Base-by-base conservation (phyloP, 2,797 vertebrate species). In the Esox lucius region DNA sequence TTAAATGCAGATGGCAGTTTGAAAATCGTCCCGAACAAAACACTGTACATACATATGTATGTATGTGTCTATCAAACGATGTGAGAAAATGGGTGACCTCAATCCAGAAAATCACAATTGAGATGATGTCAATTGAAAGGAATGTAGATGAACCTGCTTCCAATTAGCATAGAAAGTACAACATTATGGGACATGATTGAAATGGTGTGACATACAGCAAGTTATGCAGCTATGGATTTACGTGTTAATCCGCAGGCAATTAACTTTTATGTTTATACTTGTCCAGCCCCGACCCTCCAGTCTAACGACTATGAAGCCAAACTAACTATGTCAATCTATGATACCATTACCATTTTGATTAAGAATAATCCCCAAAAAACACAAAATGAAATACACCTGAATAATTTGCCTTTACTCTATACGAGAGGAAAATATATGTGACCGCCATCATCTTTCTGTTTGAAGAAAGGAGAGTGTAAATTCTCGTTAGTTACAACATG, bases 361-460 rank as follows among this genome's bases (percentile, higher is more conserved):
- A 85, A 28, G 26, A 35, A 17, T 7, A 28, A 66, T 66, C 28
- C 5, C 72, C 53, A 78, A 84, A 71, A 82, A 76, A 77, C 82
- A 75, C 76, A 70, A 76, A 73, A 77, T 70, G 78, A 46, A 70
- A 51, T 78, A 75, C 81, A 84, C 85, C 69, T 62, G 81, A 72
- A 84, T 22, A 83, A 78, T 75, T 74, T 64, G 80, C 51, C 19
- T 68, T 5, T 24, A 13, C n/a, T 31, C 9, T 17, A 65, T 1
- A 65, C 24, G 8, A 72, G 11, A 16, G 9, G 24, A 42, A 59
- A 59, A 22, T 8, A 59, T 59, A 24, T 59, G n/a, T 59, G 56
- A 59, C 56, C 51, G n/a, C 16, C 19, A 59, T n/a, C 56, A 59
- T n/a, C 56, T n/a, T 59, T 59, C 22, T 59, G 6, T 59, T 59